phyloP scores from a whole-genome alignment of 2,113 vertebrate species.

The Cottus gobio region DNA sequence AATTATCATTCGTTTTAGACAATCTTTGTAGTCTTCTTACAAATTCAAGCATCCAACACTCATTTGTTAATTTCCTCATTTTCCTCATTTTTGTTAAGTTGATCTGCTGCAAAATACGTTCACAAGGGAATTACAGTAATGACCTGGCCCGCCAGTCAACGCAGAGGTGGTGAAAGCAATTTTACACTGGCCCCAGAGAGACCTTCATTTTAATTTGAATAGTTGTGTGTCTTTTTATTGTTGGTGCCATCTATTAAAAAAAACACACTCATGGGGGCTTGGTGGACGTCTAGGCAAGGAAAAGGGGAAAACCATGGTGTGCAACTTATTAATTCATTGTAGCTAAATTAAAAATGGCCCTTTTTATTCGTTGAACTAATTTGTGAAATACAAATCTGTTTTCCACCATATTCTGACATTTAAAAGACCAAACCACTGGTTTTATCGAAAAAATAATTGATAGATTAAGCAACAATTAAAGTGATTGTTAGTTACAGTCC shows the following conservation, averaged over 20 bases:
- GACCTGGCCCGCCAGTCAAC: slow-evolving; percentile 69
- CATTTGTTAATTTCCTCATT: slow-evolving; percentile 66
- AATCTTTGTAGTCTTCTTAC: slow-evolving; percentile 15
- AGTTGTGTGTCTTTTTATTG: slow-evolving; percentile 70
- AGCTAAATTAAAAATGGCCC: slow-evolving; percentile 63
- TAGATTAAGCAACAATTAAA: background rate
- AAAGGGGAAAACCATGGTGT: slow-evolving; percentile 56
- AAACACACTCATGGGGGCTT: slow-evolving; percentile 39
- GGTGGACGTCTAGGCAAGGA: slow-evolving; percentile 39
- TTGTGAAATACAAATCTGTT: slow-evolving; percentile 39
- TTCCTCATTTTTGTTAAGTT: slow-evolving; percentile 44
- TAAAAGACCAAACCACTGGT: background rate
- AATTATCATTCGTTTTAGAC: slow-evolving; percentile 27
- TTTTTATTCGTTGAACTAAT: slow-evolving; percentile 37
- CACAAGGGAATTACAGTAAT: slow-evolving; percentile 61
- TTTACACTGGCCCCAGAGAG: slow-evolving; percentile 76
- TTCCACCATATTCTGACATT: background rate
- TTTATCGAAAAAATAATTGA: background rate
- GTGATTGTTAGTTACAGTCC: background rate
- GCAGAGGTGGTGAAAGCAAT: slow-evolving; percentile 77
- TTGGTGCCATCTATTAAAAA: slow-evolving; percentile 69
- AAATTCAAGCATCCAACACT: slow-evolving; percentile 29
- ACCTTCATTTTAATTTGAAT: slow-evolving; percentile 75
- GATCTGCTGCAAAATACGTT: slow-evolving; percentile 61
- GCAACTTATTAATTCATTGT: slow-evolving; percentile 69